phyloP scores from a whole-genome alignment of 2,113 vertebrate genomes.

The Stegostoma tigrinum region DNA sequence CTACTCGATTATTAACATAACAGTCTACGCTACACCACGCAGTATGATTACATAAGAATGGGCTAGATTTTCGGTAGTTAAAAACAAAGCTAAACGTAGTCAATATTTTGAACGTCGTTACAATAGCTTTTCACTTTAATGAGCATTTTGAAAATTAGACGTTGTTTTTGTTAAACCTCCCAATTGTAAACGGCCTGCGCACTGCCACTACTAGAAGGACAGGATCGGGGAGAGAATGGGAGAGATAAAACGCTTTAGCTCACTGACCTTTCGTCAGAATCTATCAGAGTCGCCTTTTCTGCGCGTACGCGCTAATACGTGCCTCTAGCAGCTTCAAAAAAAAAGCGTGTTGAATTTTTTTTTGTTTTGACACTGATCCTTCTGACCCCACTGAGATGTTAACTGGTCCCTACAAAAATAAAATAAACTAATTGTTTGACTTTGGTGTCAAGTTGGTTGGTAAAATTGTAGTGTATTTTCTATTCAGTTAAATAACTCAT shows the following conservation, averaged over 20 bases:
- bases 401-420: background rate
- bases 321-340: background rate
- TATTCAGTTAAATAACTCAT: background rate
- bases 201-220: background rate
- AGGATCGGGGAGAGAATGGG: background rate
- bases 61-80: background rate
- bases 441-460: background rate
- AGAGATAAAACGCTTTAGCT: background rate
- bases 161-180: background rate
- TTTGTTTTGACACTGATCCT: background rate
- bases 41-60: background rate
- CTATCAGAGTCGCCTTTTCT: background rate
- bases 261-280: background rate
- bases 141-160: background rate
- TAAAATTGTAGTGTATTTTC: background rate
- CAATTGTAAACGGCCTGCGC: background rate
- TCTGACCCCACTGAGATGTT: background rate
- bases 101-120: background rate
- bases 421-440: background rate
- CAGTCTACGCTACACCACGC: background rate
- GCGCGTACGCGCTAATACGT: background rate
- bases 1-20: background rate
- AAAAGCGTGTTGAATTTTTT: background rate
- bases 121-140: background rate
- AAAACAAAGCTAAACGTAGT: background rate